These are phyloP conservation scores for Xenopus petersii DNA, from an alignment of 2,797 vertebrate genomes.

Conservation along the genomic window DNA sequence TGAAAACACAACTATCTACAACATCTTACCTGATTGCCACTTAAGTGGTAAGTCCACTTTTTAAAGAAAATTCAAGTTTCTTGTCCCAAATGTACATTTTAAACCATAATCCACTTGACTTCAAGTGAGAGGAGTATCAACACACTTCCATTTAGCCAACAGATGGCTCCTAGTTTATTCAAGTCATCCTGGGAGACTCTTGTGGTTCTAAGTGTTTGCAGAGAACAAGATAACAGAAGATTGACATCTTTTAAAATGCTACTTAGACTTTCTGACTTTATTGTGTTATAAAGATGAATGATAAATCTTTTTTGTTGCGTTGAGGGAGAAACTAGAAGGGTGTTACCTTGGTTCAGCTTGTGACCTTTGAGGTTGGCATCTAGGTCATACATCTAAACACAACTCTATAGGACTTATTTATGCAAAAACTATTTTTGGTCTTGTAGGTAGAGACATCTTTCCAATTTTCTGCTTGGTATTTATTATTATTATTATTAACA, in stretches of 20 bases:
- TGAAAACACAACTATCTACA: neutral
- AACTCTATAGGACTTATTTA: too few relatives aligned
- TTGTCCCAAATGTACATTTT: constrained; percentile 8
- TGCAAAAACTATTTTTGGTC: too few relatives aligned
- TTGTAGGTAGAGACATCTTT: too few relatives aligned
- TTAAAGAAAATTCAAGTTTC: constrained; percentile 1
- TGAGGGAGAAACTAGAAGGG: too few relatives aligned
- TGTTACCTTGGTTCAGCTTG: too few relatives aligned
- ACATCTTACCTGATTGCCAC: constrained; percentile 14
- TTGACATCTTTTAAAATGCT: constrained; percentile 25
- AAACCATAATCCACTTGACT: constrained; percentile 37
- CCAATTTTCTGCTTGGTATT: too few relatives aligned
- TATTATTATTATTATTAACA: too few relatives aligned
- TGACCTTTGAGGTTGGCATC: too few relatives aligned
- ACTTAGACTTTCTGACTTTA: constrained; percentile 12
- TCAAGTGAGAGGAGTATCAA: constrained; percentile 22
- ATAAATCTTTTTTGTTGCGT: too few relatives aligned
- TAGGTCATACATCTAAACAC: too few relatives aligned
- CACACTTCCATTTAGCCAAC: neutral
- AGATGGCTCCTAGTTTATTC: constrained; percentile 1
- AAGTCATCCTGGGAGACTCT: constrained; percentile 17
- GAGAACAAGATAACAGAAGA: constrained; percentile 31
- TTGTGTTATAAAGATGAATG: constrained; percentile 5
- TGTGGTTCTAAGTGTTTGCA: constrained; percentile 41
- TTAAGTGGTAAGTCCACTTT: constrained; percentile 33